Evolutionary conservation across 2,113 vertebrate genomes (phyloP).

Genomic region (Pachyramphus minor): DNA sequence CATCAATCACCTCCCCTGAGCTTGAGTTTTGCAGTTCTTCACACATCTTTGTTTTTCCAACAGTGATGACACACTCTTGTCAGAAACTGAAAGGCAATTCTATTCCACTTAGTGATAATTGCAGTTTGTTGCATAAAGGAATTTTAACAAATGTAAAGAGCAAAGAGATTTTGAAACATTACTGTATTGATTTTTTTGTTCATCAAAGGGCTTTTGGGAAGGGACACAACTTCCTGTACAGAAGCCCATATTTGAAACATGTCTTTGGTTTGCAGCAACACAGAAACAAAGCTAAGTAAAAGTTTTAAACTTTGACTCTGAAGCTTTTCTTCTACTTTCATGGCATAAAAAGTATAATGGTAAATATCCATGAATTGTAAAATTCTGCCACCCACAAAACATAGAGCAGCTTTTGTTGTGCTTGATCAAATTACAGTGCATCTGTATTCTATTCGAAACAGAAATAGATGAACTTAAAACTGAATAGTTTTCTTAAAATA

Average conservation of each 20-base stretch:
- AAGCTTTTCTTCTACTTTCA: too few species aligned
- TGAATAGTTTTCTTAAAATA: too few species aligned
- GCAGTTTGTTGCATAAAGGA: background rate
- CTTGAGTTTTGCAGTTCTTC: background rate
- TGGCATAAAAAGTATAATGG: too few species aligned
- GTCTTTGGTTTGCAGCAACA: background rate
- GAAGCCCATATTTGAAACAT: background rate
- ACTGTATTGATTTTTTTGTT: background rate
- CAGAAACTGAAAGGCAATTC: background rate
- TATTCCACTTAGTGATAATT: background rate
- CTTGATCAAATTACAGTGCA: too few species aligned
- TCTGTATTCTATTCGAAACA: too few species aligned
- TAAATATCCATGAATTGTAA: too few species aligned
- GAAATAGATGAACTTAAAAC: too few species aligned
- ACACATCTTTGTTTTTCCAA: background rate
- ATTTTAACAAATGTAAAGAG: background rate
- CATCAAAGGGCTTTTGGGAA: background rate
- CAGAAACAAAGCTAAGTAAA: too few species aligned
- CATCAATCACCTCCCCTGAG: background rate
- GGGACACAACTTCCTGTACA: background rate
- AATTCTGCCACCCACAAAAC: too few species aligned
- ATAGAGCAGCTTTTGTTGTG: too few species aligned
- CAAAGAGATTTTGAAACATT: background rate
- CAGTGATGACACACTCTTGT: background rate
- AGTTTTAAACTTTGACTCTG: too few species aligned